Evolutionary conservation across 2,888 invertebrate species (phyloP), one percentile per base, ranked within the genome.

Genomic region (Pasiphila rectangulata): DNA sequence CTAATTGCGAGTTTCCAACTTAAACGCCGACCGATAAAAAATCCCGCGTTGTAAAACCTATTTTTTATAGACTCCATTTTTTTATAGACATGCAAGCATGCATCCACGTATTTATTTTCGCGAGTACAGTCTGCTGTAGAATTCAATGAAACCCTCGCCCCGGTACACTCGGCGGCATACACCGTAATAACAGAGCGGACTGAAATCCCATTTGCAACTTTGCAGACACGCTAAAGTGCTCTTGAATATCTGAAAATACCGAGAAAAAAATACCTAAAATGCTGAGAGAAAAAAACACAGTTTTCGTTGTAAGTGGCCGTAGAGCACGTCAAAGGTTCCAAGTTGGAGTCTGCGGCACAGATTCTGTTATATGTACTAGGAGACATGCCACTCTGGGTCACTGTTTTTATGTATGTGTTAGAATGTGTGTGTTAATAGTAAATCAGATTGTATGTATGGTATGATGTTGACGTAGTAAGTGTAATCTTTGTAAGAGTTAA

Each of bases 291-390:
- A 67, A 66, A 76, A 77, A 72, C 67, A 73, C 61, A 67, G 72
- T 78, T 70, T 75, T 67, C 70, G 66, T 62, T 69, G 74, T 75
- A 79, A 83, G 82, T 81, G 79, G 75, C 69, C 67, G 79, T 73
- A 79, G 77, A 74, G 77, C 67, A 62, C 76, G 67, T 78, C 82
- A 83, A 83, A 83, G 81, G 77, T 60, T 56, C 53, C 55, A 58
- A 60, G 64, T 60, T 62, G 69, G 69, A 45, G 37, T 30, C 39
- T 5, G 23, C 3, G 49, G 1, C 39, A 40, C 25, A 40, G 48
- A 35, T 15, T 19, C 13, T 12, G 13, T 1, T 7, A 17, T 21
- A 36, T 4, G 3, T 24, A 29, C 30, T n/a, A n/a, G n/a, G n/a
- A 5, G 19, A 16, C 9, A 10, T 30, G 13, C 15, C 38, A 32